Evolutionary conservation across 2,797 vertebrate genomes (phyloP), one percentile per base, ranked within the genome.

Genomic region (Falco concolor): DNA sequence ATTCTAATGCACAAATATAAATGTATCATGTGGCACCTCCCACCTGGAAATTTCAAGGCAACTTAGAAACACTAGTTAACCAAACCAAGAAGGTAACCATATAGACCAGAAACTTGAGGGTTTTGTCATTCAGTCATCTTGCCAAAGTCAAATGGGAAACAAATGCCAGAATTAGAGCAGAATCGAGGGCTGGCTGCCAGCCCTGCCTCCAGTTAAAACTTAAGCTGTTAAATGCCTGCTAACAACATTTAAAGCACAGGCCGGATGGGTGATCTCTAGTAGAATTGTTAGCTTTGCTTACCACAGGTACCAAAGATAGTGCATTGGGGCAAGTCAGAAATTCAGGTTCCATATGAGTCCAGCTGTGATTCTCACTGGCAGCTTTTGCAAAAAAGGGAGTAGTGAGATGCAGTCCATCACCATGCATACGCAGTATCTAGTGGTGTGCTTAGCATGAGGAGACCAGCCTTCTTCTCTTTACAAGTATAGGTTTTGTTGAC

Each of bases 401-500:
- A 40, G 38, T 17, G 32, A 69, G 52, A 83, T 0, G 1, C 23
- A 61, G 16, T 42, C 63, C n/a, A 6, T 57, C 34, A 9, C 23
- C 12, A 4, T 9, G 11, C 1, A 2, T n/a, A 24, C n/a, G 38
- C 82, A 40, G 25, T 30, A 19, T 36, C 45, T 72, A n/a, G 40
- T 27, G 27, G 3, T 25, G n/a, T 4, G 1, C 4, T 34, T 27
- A 19, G 32, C 19, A 7, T 0, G 0, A 47, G 49, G 8, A 25
- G 12, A 65, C 5, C 24, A 34, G 38, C 15, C 24, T 42, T 59
- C 16, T 69, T 10, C 38, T 47, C 59, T 34, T 38, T n/a, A 19
- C 30, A 40, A 44, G 38, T 19, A 8, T 45, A 32, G 24, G 8
- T 94, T 54, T 49, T 63, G 17, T 74, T 47, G 21, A 53, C 27